Percentiles rank a stretch among this genome's conserved stretches.
Conservation (phyloP, 2,797 vertebrate species). For the Acanthurus lineatus region DNA sequence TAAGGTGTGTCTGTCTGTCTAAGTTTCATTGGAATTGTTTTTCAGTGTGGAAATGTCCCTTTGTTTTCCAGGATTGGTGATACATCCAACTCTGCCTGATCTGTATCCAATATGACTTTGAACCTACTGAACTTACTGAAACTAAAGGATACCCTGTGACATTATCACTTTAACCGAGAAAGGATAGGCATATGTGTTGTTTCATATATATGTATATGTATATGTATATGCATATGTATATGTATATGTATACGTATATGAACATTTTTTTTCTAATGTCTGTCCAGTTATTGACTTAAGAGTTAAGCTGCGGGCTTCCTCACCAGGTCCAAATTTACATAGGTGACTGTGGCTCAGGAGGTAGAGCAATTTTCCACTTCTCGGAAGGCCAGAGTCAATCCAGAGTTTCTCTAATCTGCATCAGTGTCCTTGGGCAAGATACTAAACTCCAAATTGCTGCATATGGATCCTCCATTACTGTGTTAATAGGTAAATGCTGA, state of each 20-base stretch:
- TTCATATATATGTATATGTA: too few species aligned
- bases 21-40: constrained; percentile 20
- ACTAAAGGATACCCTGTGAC: neutral
- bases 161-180: neutral
- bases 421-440: too few species aligned
- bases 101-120: neutral
- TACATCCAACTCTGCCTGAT: constrained; percentile 3
- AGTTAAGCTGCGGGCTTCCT: neutral
- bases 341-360: too few species aligned
- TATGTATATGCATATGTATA: neutral
- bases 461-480: too few species aligned
- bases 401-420: too few species aligned
- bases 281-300: neutral
- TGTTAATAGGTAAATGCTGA: too few species aligned
- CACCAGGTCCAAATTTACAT: neutral
- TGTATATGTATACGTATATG: too few species aligned
- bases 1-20: constrained; percentile 19
- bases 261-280: neutral
- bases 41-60: neutral
- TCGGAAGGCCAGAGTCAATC: too few species aligned
- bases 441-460: too few species aligned
- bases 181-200: neutral
- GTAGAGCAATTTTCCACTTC: too few species aligned
- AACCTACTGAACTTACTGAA: neutral
- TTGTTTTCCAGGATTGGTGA: constrained; percentile 1